Percentiles rank a stretch among this genome's conserved stretches.
Evolutionary conservation across 2,888 invertebrate species (phyloP).

Genomic region (Heliconius hortense): DNA sequence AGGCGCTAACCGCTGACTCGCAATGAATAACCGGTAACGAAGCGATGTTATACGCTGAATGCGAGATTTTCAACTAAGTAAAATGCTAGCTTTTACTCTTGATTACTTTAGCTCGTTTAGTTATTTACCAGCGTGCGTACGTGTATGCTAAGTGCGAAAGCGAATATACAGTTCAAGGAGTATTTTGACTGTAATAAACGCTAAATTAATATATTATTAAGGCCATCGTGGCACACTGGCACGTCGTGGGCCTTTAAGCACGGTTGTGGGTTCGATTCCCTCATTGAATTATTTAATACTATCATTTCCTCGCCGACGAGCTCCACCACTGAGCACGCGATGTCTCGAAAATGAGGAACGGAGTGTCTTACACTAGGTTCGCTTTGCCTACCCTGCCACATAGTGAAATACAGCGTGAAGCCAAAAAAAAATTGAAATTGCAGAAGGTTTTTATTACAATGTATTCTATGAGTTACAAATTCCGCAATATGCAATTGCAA

Average conservation of each 20-base stretch:
- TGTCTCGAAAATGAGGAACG: not conserved
- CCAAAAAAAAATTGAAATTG: not conserved
- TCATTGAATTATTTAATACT: too few relatives aligned
- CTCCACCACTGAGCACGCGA: not conserved
- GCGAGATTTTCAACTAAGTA: slow-evolving; percentile 55
- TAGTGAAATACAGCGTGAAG: not conserved
- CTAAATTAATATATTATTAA: not conserved
- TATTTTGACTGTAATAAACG: not conserved
- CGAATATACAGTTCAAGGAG: slow-evolving; percentile 1
- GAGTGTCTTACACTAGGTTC: not conserved
- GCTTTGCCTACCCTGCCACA: not conserved
- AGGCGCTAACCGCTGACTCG: slow-evolving; percentile 58
- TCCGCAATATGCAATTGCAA: slow-evolving; percentile 11
- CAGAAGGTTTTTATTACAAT: not conserved
- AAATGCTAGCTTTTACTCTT: slow-evolving; percentile 44
- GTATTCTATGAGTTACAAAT: not conserved
- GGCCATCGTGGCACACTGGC: too few relatives aligned
- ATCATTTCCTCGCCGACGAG: too few relatives aligned
- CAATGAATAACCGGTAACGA: slow-evolving; percentile 69
- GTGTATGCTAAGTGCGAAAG: slow-evolving; percentile 5
- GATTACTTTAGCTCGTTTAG: slow-evolving; percentile 41
- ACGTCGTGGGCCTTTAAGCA: not conserved
- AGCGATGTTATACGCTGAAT: slow-evolving; percentile 61
- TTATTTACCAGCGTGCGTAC: slow-evolving; percentile 31
- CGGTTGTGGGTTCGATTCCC: not conserved